Base-by-base conservation (phyloP, 2,888 invertebrate species). In the Rhingia rostrata region DNA sequence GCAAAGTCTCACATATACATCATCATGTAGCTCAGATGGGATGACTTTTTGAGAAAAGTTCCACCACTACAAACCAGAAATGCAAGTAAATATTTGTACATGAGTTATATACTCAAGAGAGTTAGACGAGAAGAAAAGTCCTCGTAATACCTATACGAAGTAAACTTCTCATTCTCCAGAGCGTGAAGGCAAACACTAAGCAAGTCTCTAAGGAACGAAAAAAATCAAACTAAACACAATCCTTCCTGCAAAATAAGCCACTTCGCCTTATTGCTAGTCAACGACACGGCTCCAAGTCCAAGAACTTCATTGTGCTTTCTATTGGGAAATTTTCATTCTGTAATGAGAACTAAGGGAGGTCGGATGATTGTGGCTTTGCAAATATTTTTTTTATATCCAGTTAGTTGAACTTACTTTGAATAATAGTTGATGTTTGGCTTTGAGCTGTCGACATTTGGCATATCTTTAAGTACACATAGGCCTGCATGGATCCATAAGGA, bases 81-180 rank as follows among this genome's bases (percentile, higher is more conserved):
- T 63, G 63, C 43, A 63, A 75, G 80, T 69, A 75, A 81, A 81
- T 75, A 74, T 81, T 81, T 81, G 69, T 75, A 81, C 69, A 69
- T 58, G 51, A 81, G 64, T 75, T 81, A 69, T 81, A 63, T 60
- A 56, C 80, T 74, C 49, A 53, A 61, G 49, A 60, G 10, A 35
- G 10, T 12, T 22, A 49, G 4, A 22, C 22, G 22, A 22, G 35
- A n/a, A n/a, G n/a, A 12, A 41, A 64, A 58, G 22, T 22, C 14
- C 32, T 51, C 51, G 10, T 51, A 33, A 49, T 14, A 33, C 51
- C 41, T 32, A 45, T 6, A 22, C 45, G 4, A 67, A 56, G 54
- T 37, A 39, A 43, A 56, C 22, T 54, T 51, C 39, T 22, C 12
- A 39, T 37, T 60, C 35, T 61, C 6, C 33, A 33, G 51, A 61